Evolutionary conservation across 2,113 vertebrate genomes (phyloP), one percentile per base, ranked within the genome.

Genomic region (Hippocampus barbouri): DNA sequence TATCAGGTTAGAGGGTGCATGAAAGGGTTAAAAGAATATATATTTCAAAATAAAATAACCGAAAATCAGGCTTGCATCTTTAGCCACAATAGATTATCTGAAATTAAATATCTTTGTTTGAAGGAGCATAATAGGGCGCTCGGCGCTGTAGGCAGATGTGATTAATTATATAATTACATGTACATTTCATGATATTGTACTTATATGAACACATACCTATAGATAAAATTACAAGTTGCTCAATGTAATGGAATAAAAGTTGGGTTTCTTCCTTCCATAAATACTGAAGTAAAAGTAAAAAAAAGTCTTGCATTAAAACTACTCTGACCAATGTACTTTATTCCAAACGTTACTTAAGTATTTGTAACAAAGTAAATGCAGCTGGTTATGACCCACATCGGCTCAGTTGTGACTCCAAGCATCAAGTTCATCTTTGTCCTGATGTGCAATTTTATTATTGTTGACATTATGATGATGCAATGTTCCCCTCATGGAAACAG

Each of bases 401-500:
- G 27, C 61, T 60, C 47, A 67, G 66, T 38, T 2, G 6, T 74
- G 60, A 68, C 27, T 69, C 47, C 14, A 64, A 38, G 53, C 38
- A 70, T 81, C 56, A 56, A 71, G 47, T 77, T 67, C 56, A 75
- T 41, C n/a, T 65, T 51, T 68, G 62, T 73, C 64, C 64, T 70
- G 72, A 75, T 21, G 75, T 83, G 78, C 85, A 68, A 70, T 45
- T 66, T 59, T 63, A 75, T 67, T 40, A 30, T 62, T 66, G 68
- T 62, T 66, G 68, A 9, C 23, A 47, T 71, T 69, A 63, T 79
- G 63, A 21, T 76, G 62, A 70, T 73, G 66, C 75, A 71, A 74
- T 73, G 16, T 68, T 45, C 62, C 70, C 70, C 69, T 71, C 83
- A 72, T 87, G 79, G 69, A 77, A 85, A 71, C 27, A 68, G 64